Conservation (phyloP, 2,888 invertebrate genomes). For the Choristoneura rosaceana region DNA sequence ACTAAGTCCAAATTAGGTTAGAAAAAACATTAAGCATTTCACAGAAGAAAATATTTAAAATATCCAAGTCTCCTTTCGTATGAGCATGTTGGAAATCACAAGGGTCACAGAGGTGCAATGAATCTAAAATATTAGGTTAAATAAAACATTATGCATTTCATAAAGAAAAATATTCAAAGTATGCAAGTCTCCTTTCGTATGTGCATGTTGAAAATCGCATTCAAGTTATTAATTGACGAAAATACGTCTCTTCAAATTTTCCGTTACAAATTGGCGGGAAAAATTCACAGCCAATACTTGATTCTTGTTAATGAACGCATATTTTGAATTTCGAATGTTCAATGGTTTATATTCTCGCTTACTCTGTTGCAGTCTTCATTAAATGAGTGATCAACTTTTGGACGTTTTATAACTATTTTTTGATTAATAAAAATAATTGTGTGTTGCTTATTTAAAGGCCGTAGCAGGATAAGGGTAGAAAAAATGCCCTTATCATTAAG, state of each 20-base stretch:
- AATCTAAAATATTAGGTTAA: too few relatives aligned
- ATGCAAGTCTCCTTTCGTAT: not conserved
- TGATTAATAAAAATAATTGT: not conserved
- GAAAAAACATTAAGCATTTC: too few relatives aligned
- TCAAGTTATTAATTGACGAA: constrained; percentile 23
- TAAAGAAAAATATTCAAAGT: not conserved
- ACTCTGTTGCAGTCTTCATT: constrained; percentile 12
- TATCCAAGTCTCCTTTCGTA: too few relatives aligned
- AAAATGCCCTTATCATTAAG: too few relatives aligned
- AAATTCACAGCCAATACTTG: constrained; percentile 26
- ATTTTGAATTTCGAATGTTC: constrained; percentile 31
- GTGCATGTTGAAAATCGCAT: constrained; percentile 25
- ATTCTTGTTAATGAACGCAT: constrained; percentile 34
- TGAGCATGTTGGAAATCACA: too few relatives aligned
- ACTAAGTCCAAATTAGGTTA: too few relatives aligned
- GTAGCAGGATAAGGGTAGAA: too few relatives aligned
- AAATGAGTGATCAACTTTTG: constrained; percentile 10
- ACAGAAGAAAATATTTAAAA: too few relatives aligned
- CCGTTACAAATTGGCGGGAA: constrained; percentile 21
- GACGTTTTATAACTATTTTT: not conserved
- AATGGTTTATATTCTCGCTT: constrained; percentile 13
- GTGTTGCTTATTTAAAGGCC: too few relatives aligned
- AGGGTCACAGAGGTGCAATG: too few relatives aligned
- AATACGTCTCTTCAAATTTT: constrained; percentile 30
- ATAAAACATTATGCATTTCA: not conserved